phyloP scores from a whole-genome alignment of 37 sponge, comb jelly and placozoan genomes.

The Ephydatia muelleri region DNA sequence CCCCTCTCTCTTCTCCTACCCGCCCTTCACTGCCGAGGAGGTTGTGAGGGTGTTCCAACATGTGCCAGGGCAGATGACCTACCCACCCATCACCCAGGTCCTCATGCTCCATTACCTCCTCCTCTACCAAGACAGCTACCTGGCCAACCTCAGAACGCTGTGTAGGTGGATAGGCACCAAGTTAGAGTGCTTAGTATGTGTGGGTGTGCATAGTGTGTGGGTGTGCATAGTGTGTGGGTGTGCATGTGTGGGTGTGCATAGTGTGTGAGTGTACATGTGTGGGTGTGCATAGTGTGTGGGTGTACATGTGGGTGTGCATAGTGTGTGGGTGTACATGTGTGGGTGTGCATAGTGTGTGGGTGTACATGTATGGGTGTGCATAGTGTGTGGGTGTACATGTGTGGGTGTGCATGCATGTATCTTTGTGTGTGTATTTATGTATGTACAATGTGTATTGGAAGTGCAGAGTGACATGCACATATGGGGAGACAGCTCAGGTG shows the following conservation, averaged over 20 bases:
- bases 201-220: background rate
- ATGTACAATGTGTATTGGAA: no score
- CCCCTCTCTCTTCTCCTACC: conserved; percentile 12
- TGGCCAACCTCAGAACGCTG: conserved; percentile 51
- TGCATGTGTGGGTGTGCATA: background rate
- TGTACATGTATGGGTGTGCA: no score
- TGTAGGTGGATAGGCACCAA: conserved; percentile 19
- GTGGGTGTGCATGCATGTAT: no score
- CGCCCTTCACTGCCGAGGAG: conserved; percentile 62
- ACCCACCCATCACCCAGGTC: conserved; percentile 48
- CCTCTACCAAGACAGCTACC: conserved; percentile 73
- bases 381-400: no score
- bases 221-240: background rate
- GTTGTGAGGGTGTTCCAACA: conserved; percentile 46
- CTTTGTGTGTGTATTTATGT: no score
- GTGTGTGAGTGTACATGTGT: background rate
- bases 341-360: background rate
- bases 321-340: background rate
- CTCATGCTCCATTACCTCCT: conserved; percentile 76
- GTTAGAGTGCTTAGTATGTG: background rate
- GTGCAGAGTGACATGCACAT: no score
- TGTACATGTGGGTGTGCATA: background rate
- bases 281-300: background rate
- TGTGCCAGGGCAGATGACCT: background rate
- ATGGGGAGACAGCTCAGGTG: no score